A percentile compares a stretch with the other conserved stretches of the same genome.
Evolutionary conservation across 2,888 invertebrate species (phyloP).

Genomic region (Drosophila paucipuncta): DNA sequence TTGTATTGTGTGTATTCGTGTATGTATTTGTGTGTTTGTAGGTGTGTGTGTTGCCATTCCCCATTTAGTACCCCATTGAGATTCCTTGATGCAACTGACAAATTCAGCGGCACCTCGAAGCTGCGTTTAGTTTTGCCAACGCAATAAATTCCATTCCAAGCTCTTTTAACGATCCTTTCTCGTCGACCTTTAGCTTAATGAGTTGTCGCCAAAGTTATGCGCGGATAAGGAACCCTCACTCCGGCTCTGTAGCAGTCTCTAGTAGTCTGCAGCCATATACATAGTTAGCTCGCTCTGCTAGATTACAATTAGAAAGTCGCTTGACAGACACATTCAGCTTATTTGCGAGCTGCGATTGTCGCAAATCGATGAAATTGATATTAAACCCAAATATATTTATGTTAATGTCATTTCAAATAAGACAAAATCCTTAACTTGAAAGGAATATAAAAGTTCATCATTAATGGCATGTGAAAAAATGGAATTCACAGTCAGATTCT

Average conservation of each 20-base stretch:
- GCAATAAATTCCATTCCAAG: conserved; percentile 48
- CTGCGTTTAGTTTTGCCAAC: conserved; percentile 23
- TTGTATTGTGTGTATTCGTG: neutral
- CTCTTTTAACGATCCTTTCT: conserved; percentile 41
- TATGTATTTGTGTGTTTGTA: conserved; percentile 5
- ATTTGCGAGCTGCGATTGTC: neutral
- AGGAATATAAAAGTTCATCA: neutral
- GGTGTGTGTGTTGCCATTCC: conserved; percentile 28
- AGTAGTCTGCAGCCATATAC: neutral
- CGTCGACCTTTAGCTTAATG: conserved; percentile 46
- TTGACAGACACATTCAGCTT: neutral
- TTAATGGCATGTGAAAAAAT: neutral
- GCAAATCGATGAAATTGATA: neutral
- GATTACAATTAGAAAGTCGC: neutral
- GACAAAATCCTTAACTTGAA: neutral
- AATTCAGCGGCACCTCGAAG: conserved; percentile 32
- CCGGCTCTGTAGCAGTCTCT: neutral
- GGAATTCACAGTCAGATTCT: neutral
- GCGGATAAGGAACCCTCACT: neutral
- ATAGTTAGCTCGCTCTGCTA: neutral
- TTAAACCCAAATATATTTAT: neutral
- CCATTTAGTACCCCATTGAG: conserved; percentile 53
- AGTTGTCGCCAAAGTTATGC: conserved; percentile 48
- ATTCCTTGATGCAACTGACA: conserved; percentile 58
- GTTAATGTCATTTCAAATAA: neutral